Percentiles rank a stretch among this genome's conserved stretches.
Conservation (phyloP, 2,113 vertebrate genomes). For the Poeciliopsis turrubarensis region DNA sequence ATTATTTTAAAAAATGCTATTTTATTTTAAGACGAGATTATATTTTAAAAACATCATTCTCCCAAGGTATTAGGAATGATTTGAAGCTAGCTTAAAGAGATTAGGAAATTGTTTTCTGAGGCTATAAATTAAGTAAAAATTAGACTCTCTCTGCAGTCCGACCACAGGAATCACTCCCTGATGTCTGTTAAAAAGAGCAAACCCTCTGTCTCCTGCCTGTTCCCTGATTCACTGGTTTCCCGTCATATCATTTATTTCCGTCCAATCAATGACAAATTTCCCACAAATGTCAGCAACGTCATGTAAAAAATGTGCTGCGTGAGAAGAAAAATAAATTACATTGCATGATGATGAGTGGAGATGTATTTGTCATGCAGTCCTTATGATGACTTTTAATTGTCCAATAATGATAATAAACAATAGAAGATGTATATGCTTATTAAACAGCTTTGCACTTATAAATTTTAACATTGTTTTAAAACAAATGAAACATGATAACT, state of each 20-base stretch:
- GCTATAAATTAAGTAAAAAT: neutral
- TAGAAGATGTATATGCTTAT: neutral
- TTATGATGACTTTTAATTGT: neutral
- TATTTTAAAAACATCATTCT: neutral
- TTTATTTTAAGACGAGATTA: neutral
- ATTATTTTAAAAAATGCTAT: neutral
- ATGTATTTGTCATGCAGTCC: neutral
- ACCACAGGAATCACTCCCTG: neutral
- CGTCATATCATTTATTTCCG: too few relatives aligned
- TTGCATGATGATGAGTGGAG: neutral
- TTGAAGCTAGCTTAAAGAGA: neutral
- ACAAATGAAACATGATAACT: neutral
- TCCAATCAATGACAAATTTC: neutral
- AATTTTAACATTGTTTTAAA: neutral
- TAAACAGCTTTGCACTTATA: neutral
- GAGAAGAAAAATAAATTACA: neutral
- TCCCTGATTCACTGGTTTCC: neutral
- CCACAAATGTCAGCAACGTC: neutral
- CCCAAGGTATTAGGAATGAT: neutral
- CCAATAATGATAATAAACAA: neutral
- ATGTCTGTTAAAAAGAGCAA: neutral
- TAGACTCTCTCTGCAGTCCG: neutral
- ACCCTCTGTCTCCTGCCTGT: neutral
- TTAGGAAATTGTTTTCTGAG: neutral
- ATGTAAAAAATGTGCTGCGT: neutral